phyloP scores from a whole-genome alignment of 2,797 vertebrate genomes.

The Atherinosoma microstoma region DNA sequence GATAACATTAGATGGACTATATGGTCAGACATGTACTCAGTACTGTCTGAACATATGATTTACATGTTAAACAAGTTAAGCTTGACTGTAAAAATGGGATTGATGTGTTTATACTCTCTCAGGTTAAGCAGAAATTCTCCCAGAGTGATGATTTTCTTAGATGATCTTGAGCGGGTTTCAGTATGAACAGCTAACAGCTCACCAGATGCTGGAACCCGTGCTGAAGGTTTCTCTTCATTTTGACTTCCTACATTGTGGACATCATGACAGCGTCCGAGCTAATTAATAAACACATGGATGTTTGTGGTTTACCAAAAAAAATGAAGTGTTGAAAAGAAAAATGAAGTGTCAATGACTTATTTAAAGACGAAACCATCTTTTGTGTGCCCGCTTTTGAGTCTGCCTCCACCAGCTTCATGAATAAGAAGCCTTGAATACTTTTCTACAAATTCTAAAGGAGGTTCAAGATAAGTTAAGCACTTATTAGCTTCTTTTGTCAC shows the following conservation, averaged over 20 bases:
- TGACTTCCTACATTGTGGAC: not conserved
- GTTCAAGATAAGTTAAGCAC: not conserved
- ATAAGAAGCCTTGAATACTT: not conserved
- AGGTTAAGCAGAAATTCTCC: not conserved
- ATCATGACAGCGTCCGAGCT: no score
- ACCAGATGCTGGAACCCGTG: not conserved
- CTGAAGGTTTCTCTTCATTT: not conserved
- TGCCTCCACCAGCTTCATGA: not conserved
- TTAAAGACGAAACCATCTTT: not conserved
- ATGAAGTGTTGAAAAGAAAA: no score
- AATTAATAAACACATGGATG: not conserved
- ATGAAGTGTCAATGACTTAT: no score
- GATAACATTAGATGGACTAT: not conserved
- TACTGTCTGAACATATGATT: not conserved
- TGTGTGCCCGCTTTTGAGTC: not conserved
- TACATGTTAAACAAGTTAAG: not conserved
- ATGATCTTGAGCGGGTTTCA: not conserved
- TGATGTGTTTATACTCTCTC: not conserved
- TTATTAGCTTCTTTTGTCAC: not conserved
- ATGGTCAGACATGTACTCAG: not conserved
- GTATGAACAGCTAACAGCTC: not conserved
- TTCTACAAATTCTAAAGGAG: not conserved
- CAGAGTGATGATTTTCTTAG: not conserved
- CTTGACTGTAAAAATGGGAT: no score
- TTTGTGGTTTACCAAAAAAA: not conserved